Base-by-base conservation (phyloP, 2,888 invertebrate genomes). In the Drosophila longiperda region DNA sequence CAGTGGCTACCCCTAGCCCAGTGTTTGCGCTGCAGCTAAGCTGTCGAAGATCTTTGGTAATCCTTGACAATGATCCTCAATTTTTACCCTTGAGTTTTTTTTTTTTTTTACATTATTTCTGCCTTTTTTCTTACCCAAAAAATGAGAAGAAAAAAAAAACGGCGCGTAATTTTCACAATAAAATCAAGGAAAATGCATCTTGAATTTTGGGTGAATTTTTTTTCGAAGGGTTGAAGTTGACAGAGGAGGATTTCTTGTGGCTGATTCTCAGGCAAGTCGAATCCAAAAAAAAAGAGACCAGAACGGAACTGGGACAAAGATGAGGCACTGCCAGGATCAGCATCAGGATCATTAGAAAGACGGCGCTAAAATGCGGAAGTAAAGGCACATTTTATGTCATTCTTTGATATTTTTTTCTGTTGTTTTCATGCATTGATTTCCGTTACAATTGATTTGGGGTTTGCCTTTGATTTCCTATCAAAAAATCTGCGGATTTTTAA, bases 41-140 rank as follows among this genome's bases (percentile, higher is more conserved):
- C 86, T 85, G 87, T 82, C 74, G 79, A 89, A 87, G 89, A 86
- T 86, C 86, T 80, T 78, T 48, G 75, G 71, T 86, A 89, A 89
- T 87, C 78, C 73, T 58, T 58, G 80, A 87, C 85, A 82, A 67
- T 89, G 87, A 89, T 87, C 89, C 89, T 87, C 88, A 87, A 81
- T 82, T 87, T 86, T 85, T 89, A 87, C 87, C 87, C 87, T 87
- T 89, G 73, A 82, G 68, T 84, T 82, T 68, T 7, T 17, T 84
- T 82, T 68, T 7, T 17, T 49, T 54, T 50, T 26, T 32, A 26
- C 48, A 66, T 55, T 65, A 7, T 69, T 75, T 83, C 57, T 66
- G 52, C 42, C 50, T 48, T 48, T 78, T 81, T 78, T 72, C 66
- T 69, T 45, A 33, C 83, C 71, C 75, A 78, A 84, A 83, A 83